A percentile compares a stretch with the other conserved stretches of the same genome.
These are phyloP conservation scores for Stegophylla sp. DNA, from an alignment of 2,888 invertebrate species.

Conservation along the genomic window DNA sequence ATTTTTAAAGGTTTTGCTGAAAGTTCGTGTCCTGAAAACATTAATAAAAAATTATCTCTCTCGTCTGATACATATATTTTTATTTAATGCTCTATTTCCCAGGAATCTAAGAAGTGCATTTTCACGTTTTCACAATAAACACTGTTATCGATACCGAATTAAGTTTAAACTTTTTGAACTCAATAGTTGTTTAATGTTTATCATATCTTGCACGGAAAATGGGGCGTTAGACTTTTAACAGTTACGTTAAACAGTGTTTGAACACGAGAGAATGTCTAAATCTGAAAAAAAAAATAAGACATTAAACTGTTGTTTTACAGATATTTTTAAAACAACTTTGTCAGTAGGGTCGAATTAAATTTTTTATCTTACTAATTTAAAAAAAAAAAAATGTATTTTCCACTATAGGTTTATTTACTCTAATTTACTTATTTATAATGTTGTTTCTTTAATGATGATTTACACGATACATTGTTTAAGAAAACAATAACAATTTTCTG, in stretches of 20 bases:
- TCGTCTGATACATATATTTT: not conserved
- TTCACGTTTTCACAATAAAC: not conserved
- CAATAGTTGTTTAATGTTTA: conserved; percentile 20
- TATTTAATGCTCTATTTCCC: not conserved
- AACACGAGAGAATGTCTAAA: not conserved
- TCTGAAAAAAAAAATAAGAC: not conserved
- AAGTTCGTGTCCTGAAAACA: conserved; percentile 16
- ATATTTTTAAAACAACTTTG: no score
- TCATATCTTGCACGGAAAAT: not conserved
- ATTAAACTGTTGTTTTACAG: no score
- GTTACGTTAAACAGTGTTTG: not conserved
- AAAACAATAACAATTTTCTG: no score
- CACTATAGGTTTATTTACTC: no score
- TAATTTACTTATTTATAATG: no score
- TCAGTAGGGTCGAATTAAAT: no score
- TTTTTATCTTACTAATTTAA: no score
- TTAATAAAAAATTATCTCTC: not conserved
- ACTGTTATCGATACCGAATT: not conserved
- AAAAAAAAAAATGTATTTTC: no score
- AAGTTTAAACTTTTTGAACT: conserved; percentile 14
- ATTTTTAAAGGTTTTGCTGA: not conserved
- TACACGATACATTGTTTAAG: no score
- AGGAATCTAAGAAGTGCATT: not conserved
- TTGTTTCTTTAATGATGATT: no score
- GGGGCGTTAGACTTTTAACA: not conserved